Evolutionary conservation across 2,797 vertebrate species (phyloP).

Genomic region (Geotria australis): DNA sequence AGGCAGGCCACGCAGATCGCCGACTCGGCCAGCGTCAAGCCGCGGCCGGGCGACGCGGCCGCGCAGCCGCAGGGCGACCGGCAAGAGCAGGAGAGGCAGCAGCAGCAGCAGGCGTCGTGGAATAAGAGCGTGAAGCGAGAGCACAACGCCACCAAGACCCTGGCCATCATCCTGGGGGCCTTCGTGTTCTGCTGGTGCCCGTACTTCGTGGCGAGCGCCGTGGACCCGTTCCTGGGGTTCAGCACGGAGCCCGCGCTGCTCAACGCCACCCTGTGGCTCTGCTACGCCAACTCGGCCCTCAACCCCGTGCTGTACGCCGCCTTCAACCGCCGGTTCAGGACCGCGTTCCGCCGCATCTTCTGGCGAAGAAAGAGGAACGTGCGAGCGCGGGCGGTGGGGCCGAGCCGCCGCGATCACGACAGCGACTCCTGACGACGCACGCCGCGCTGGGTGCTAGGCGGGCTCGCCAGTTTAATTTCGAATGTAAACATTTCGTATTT

Average conservation of each 20-base stretch:
- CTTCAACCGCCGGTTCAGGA: slow-evolving; percentile 56
- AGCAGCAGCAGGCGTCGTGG: too few relatives aligned
- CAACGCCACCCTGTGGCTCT: slow-evolving; percentile 50
- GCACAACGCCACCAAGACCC: slow-evolving; percentile 61
- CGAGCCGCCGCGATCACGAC: too few relatives aligned
- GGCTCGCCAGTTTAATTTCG: too few relatives aligned
- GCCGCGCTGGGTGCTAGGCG: too few relatives aligned
- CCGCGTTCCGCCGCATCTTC: slow-evolving; percentile 21
- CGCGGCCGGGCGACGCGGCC: too few relatives aligned
- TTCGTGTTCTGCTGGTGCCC: slow-evolving; percentile 78
- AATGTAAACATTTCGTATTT: too few relatives aligned
- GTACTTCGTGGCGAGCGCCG: slow-evolving; percentile 49
- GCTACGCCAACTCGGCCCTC: slow-evolving; percentile 61
- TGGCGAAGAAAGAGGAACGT: too few relatives aligned
- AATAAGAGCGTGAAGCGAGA: slow-evolving; percentile 8
- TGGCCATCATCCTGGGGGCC: slow-evolving; percentile 46
- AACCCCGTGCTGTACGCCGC: slow-evolving; percentile 66
- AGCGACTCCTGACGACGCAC: too few relatives aligned
- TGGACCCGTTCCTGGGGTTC: slow-evolving; percentile 5
- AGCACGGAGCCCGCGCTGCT: slow-evolving; percentile 9
- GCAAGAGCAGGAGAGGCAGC: too few relatives aligned
- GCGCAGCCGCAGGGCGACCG: too few relatives aligned
- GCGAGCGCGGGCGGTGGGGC: too few relatives aligned
- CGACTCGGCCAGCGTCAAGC: slow-evolving; percentile 10
- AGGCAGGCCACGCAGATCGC: slow-evolving; percentile 59